Conservation (phyloP, 2,888 invertebrate species). For the Tromatobia lineatoria region DNA sequence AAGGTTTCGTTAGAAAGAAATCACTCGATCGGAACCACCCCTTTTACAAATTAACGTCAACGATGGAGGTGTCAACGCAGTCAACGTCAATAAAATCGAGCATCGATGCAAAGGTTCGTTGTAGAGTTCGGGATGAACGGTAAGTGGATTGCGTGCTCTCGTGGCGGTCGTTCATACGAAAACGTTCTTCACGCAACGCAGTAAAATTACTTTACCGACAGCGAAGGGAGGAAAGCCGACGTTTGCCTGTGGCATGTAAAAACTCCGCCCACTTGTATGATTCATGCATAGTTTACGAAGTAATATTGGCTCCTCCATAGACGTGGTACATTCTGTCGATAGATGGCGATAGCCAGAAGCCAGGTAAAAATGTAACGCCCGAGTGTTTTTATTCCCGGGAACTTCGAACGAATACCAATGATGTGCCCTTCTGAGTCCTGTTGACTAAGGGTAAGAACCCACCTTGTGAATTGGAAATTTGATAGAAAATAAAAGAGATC, state of each 20-base stretch:
- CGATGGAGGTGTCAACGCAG: slow-evolving; percentile 72
- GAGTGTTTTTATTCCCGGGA: no score
- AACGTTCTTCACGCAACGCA: not conserved
- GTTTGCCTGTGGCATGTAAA: not conserved
- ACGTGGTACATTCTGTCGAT: no score
- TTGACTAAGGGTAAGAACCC: no score
- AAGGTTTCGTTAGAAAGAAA: slow-evolving; percentile 33
- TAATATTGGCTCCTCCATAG: no score
- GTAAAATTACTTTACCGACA: not conserved
- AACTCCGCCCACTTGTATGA: not conserved
- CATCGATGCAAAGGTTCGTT: slow-evolving; percentile 21
- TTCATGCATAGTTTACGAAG: no score
- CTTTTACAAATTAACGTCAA: slow-evolving; percentile 63
- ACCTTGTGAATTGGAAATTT: no score
- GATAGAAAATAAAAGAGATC: no score
- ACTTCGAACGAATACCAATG: no score
- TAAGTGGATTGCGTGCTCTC: not conserved
- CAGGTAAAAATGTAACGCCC: no score
- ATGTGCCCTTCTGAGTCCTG: no score
- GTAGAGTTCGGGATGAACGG: slow-evolving; percentile 1
- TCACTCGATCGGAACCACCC: slow-evolving; percentile 64
- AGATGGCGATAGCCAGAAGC: no score
- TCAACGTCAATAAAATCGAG: slow-evolving; percentile 74
- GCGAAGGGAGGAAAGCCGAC: not conserved
- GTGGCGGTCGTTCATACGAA: not conserved